Evolutionary conservation across 2,113 vertebrate species (phyloP).

Genomic region (Cyprinodon brontotheroides): DNA sequence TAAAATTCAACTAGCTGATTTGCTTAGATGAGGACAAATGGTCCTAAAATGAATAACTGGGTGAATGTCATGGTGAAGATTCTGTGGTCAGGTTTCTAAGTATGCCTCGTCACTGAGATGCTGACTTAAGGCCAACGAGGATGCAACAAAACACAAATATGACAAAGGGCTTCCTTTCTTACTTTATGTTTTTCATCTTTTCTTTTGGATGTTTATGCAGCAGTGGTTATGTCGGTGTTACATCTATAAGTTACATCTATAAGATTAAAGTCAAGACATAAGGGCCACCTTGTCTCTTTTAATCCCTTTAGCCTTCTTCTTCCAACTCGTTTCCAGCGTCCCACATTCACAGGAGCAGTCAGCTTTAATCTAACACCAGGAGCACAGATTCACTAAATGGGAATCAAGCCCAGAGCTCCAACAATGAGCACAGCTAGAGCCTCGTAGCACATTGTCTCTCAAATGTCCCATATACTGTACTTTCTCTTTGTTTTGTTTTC

Average conservation of each 20-base stretch:
- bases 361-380: conserved; percentile 52
- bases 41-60: neutral
- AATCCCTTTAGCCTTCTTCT: conserved; percentile 24
- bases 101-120: conserved; percentile 9
- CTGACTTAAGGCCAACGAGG: conserved; percentile 9
- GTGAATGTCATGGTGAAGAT: neutral
- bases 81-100: conserved; percentile 24
- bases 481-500: conserved; percentile 25
- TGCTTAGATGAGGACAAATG: neutral
- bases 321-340: conserved; percentile 18
- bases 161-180: conserved; percentile 31
- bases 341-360: conserved; percentile 40
- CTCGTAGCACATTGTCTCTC: conserved; percentile 59
- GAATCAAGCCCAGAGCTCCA: conserved; percentile 35
- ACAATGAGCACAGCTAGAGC: conserved; percentile 66
- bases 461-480: conserved; percentile 59
- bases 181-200: conserved; percentile 13
- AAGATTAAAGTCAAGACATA: conserved; percentile 47
- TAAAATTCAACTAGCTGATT: neutral
- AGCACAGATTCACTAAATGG: conserved; percentile 56
- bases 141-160: conserved; percentile 5
- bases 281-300: conserved; percentile 42
- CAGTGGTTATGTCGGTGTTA: conserved; percentile 40
- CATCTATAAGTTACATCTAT: conserved; percentile 28
- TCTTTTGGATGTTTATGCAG: neutral